These are phyloP conservation scores for Hirudinaria manillensis DNA, from an alignment of 2,888 invertebrate species.

Conservation along the genomic window DNA sequence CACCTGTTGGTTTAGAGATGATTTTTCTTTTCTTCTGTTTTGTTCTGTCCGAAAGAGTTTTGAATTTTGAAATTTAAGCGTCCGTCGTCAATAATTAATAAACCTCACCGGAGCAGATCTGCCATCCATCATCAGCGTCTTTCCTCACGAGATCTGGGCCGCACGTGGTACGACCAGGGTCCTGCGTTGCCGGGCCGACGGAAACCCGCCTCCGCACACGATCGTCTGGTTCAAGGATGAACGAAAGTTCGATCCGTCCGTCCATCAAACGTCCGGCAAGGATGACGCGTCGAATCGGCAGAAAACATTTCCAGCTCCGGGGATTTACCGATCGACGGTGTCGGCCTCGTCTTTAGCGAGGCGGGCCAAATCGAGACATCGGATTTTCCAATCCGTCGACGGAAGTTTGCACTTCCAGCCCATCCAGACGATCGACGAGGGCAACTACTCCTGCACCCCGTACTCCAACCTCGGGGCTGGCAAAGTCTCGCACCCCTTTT, in stretches of 20 bases:
- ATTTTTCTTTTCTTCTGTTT: background rate
- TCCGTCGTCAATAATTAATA: background rate
- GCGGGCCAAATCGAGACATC: background rate
- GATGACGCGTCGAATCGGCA: background rate
- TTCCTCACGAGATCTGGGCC: constrained; percentile 78
- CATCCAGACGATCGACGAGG: constrained; percentile 84
- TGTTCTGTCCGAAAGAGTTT: background rate
- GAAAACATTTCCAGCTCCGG: background rate
- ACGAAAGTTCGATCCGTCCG: constrained; percentile 55
- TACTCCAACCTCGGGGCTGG: constrained; percentile 91
- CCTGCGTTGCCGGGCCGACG: constrained; percentile 91
- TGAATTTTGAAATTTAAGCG: too few relatives aligned
- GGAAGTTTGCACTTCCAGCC: constrained; percentile 41
- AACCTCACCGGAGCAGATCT: constrained; percentile 68
- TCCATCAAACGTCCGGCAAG: background rate
- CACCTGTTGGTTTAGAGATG: constrained; percentile 71
- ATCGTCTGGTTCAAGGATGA: constrained; percentile 97
- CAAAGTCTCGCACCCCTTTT: constrained; percentile 79
- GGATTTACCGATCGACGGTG: background rate
- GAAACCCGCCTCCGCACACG: constrained; percentile 88
- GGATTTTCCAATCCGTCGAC: constrained; percentile 16
- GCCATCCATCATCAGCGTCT: constrained; percentile 89
- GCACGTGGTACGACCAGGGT: constrained; percentile 78
- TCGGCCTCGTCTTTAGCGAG: background rate
- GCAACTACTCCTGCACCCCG: constrained; percentile 87